Base-by-base conservation (phyloP, 2,113 vertebrate genomes). In the Cromileptes altivelis region DNA sequence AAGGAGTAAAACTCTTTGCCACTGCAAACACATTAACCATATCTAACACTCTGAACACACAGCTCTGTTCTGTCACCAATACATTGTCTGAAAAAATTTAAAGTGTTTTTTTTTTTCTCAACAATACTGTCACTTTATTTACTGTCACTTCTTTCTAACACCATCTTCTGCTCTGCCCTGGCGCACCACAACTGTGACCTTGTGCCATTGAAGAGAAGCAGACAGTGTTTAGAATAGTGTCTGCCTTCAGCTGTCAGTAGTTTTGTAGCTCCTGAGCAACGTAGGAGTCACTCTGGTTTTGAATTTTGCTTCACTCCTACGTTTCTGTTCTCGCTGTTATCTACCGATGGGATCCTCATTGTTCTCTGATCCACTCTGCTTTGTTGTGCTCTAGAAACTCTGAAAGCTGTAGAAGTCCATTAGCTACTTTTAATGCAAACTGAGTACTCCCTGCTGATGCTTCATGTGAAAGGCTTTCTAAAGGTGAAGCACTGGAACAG, bases 391-490 rank as follows among this genome's bases (percentile, higher is more conserved):
- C 19, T 57, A 19, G 47, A 82, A 47, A 15, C 0, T 65, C 65
- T 55, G 45, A 80, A 85, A 79, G 47, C 15, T n/a, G 2, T n/a
- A 52, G 2, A 75, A 33, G 25, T 23, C 58, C 45, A 62, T 21
- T 61, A 30, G 11, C 23, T 57, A 19, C 40, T 63, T 65, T 19
- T 15, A 56, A 64, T 64, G 18, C 70, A 58, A 86, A 62, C 5
- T 33, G 40, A 67, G 30, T 63, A 37, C 23, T 57, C 68, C 19
- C 40, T 73, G 13, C 33, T 74, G 9, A 70, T 47, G 6, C 62
- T 60, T 58, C 15, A 60, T 25, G 55, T 76, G 15, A 65, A 79
- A 74, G 60, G 30, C 53, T 86, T 80, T 68, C n/a, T 37, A 49
- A 23, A n/a, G n/a, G 55, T 75, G 5, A 84, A 40, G 7, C 21